Evolutionary conservation across 2,797 vertebrate species (phyloP), one percentile per base, ranked within the genome.

Genomic region (Poecile montanus): DNA sequence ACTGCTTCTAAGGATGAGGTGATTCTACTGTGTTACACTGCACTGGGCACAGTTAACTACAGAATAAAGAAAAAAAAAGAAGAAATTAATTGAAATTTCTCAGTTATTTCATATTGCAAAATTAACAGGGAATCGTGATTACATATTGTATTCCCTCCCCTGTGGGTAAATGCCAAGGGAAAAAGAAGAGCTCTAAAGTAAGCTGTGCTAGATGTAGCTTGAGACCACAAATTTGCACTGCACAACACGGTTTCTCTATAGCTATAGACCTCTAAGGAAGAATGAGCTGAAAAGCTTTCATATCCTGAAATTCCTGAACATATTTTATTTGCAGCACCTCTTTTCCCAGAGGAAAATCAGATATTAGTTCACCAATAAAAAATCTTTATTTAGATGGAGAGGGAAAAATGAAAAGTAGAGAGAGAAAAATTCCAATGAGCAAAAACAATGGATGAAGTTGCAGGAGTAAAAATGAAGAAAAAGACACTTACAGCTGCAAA

Each of bases 1-100:
- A 98, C 97, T 98, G 97, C 97, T 97, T 98, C 97, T 98, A 98
- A 98, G 98, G 98, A 99, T 98, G 98, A 98, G 98, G 97, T 96
- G 97, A 97, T 97, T 93, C 95, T 84, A 88, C 93, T 88, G 95
- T 89, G 88, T 94, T 97, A 95, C 96, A 94, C 96, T 92, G 94
- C 92, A 84, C 95, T 65, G 80, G 58, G 96, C 97, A 96, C 94
- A 97, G 95, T 98, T 97, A 93, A 89, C 83, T 77, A 93, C 61
- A 94, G 42, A 95, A 86, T 88, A 89, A 95, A 96, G 85, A 65
- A 65, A 30, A 72, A 65, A 88, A 95, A 61, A 85, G 92, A 32
- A 36, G 34, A 90, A 95, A 73, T 67, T 56, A 70, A 88, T 26
- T 77, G 58, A 81, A 51, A 84, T 60, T 58, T 51, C 73, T 40